Base-by-base conservation (phyloP, 2,888 invertebrate species). In the Prosapia bicincta region DNA sequence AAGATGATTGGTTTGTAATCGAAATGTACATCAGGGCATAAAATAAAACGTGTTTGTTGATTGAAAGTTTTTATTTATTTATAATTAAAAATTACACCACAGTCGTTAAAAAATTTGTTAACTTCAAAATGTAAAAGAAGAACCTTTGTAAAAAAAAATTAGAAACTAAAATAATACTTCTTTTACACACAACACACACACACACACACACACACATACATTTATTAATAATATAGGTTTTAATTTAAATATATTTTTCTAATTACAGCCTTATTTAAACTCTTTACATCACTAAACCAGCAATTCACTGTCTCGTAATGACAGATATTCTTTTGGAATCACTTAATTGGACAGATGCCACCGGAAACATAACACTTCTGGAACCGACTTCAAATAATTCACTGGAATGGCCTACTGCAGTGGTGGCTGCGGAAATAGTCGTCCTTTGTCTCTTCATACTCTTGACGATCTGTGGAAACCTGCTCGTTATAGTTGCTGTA, bases 401-500 rank as follows among this genome's bases (percentile, higher is more conserved):
- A 9, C 54, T 54, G 3, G 20, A 54, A 6, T 38, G 38, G 38
- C 38, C 38, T 7, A 15, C 9, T 38, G 20, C 54, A 20, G 3
- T 54, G 54, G 10, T 54, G 20, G 54, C 20, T 20, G 20, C 10
- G 13, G 20, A 54, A 54, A 20, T 54, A 54, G 54, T 54, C 7
- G 54, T 54, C 3, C 54, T 54, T 20, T 54, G 54, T 54, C 20
- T 54, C 13, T 54, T 54, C 54, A 54, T 54, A 10, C 54, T 54
- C 3, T 20, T 54, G 2, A 54, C 54, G 20, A 54, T 54, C 13
- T 77, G 78, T 30, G 81, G 81, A 5, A 81, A 81, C 69, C 77
- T 81, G 9, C 73, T 81, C 38, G 80, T 81, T 3, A 81, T 81
- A 65, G 79, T 79, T 9, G 79, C 80, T 9, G 80, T 81, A 23